These are phyloP conservation scores for Laterallus jamaicensis DNA, from an alignment of 2,113 vertebrate species.

Conservation along the genomic window DNA sequence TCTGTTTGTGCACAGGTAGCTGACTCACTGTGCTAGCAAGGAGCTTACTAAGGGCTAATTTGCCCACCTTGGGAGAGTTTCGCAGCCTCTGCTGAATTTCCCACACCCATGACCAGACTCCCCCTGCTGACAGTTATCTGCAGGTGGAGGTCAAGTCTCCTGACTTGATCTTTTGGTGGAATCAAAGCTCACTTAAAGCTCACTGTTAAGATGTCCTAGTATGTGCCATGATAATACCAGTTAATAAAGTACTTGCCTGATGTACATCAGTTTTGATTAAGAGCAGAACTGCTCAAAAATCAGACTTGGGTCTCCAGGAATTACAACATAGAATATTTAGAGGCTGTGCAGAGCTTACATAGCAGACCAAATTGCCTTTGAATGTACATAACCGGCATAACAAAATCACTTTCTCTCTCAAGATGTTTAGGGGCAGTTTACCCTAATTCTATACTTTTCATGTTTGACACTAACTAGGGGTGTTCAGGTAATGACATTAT, in stretches of 20 bases:
- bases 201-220: neutral
- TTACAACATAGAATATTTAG: neutral
- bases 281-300: neutral
- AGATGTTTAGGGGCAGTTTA: neutral
- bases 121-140: neutral
- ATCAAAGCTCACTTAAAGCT: neutral
- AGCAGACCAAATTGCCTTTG: neutral
- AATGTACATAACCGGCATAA: neutral
- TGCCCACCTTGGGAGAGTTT: neutral
- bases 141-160: neutral
- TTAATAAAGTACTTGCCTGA: neutral
- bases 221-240: neutral
- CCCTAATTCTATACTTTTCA: neutral
- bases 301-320: neutral
- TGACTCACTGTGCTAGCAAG: neutral
- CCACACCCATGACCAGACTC: neutral
- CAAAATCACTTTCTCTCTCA: neutral
- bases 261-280: neutral
- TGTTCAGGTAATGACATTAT: neutral
- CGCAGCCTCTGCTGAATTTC: slow-evolving; percentile 3
- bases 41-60: neutral
- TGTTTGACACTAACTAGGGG: neutral
- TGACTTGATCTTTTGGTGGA: neutral
- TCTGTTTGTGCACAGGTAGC: neutral
- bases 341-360: neutral